Conservation (phyloP, 2,888 invertebrate species). For the Dasypolia templi region DNA sequence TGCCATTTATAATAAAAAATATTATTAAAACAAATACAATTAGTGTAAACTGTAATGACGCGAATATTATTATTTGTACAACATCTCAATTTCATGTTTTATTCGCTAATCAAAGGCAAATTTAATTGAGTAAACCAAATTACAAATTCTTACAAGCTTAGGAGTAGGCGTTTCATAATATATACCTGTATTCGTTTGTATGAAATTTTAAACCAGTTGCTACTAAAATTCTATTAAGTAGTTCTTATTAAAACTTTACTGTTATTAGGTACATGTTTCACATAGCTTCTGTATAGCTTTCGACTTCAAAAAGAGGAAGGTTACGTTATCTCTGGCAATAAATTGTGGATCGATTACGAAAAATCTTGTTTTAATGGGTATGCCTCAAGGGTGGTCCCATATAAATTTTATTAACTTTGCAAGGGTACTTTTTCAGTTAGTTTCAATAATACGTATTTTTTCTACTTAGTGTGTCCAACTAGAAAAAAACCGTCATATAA, state of each 20-base stretch:
- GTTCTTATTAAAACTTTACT: not conserved
- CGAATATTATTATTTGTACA: conserved; percentile 5
- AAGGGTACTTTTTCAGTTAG: no score
- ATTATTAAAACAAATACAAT: conserved; percentile 9
- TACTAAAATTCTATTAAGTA: not conserved
- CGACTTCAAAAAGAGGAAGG: no score
- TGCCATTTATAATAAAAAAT: no score
- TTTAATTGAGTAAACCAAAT: conserved; percentile 15
- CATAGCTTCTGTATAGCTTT: not conserved
- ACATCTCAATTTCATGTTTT: conserved; percentile 19
- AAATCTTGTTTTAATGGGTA: no score
- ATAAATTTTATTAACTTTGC: no score
- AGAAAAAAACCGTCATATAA: no score
- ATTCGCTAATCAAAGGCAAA: conserved; percentile 2
- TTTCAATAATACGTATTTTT: no score
- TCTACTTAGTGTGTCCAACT: no score
- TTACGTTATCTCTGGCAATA: no score
- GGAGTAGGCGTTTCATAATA: not conserved
- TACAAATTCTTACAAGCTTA: conserved; percentile 6
- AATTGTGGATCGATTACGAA: no score
- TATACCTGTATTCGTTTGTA: not conserved
- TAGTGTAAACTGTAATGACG: not conserved
- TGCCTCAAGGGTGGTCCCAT: no score
- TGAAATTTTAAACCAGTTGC: not conserved
- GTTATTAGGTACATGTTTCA: not conserved